These are phyloP conservation scores for Electrophaes corylata DNA, from an alignment of 2,888 invertebrate species.

Conservation along the genomic window DNA sequence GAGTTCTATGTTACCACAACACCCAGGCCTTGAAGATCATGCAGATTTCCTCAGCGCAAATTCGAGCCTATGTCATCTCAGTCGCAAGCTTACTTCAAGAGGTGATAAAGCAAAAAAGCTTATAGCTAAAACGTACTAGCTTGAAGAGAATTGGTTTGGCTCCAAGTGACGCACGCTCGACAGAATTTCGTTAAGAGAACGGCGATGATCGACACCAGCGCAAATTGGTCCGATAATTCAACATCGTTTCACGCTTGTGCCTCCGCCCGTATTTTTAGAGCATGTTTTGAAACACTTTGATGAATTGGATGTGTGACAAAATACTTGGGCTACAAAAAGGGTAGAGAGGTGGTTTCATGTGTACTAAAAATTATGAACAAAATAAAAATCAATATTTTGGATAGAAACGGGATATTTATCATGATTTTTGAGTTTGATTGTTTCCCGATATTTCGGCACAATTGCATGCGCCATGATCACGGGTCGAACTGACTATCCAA, in stretches of 20 bases:
- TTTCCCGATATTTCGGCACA: too few species aligned
- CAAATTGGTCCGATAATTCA: slow-evolving; percentile 51
- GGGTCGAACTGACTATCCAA: too few species aligned
- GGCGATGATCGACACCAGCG: slow-evolving; percentile 45
- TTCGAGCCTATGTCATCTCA: too few species aligned
- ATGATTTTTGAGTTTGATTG: too few species aligned
- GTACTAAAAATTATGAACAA: too few species aligned
- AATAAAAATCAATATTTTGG: too few species aligned
- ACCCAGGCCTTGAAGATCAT: too few species aligned
- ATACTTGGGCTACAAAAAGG: not conserved
- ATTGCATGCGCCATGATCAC: too few species aligned
- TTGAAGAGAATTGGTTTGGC: slow-evolving; percentile 34
- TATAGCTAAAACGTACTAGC: slow-evolving; percentile 18
- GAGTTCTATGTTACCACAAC: too few species aligned
- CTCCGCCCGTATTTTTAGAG: slow-evolving; percentile 28
- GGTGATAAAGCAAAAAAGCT: slow-evolving; percentile 19
- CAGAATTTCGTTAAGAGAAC: slow-evolving; percentile 54
- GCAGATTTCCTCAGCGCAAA: too few species aligned
- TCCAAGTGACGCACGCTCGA: slow-evolving; percentile 42
- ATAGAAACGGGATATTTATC: too few species aligned
- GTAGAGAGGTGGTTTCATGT: too few species aligned
- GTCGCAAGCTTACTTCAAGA: not conserved
- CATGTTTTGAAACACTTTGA: slow-evolving; percentile 15
- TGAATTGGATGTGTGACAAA: slow-evolving; percentile 14
- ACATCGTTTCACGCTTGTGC: slow-evolving; percentile 37